These are phyloP conservation scores for Scomberomorus guttatus DNA, from an alignment of 2,797 vertebrate species.

Conservation along the genomic window DNA sequence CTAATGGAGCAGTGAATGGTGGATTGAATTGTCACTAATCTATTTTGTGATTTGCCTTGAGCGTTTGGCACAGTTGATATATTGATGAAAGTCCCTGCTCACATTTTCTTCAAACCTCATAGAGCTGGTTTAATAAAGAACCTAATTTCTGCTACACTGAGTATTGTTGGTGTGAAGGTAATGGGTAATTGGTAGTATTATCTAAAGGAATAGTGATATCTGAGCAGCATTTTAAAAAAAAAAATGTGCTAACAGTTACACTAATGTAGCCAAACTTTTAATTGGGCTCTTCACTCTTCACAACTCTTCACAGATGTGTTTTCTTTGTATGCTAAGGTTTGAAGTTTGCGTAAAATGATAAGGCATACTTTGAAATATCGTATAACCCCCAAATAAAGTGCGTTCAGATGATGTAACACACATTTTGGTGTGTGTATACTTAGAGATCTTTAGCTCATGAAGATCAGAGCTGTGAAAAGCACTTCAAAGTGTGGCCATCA, in stretches of 20 bases:
- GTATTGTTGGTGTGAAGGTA: constrained; percentile 40
- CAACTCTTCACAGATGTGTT: constrained; percentile 1
- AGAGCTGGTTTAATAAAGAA: constrained; percentile 48
- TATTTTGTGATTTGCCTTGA: constrained; percentile 67
- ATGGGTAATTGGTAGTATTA: constrained; percentile 33
- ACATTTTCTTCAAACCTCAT: constrained; percentile 48
- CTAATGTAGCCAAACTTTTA: constrained; percentile 20
- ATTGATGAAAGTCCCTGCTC: constrained; percentile 58
- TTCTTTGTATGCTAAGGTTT: constrained; percentile 1
- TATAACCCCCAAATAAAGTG: not conserved
- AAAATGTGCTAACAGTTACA: constrained; percentile 6
- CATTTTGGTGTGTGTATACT: not conserved
- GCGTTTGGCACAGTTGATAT: constrained; percentile 49
- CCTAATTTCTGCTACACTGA: constrained; percentile 30
- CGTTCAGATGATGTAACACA: not conserved
- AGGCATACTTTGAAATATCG: not conserved
- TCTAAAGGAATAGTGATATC: constrained; percentile 26
- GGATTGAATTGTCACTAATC: constrained; percentile 63
- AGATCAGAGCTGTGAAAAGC: not conserved
- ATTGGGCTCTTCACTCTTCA: too few species aligned
- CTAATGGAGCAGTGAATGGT: constrained; percentile 49
- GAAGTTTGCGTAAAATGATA: not conserved
- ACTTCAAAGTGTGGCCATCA: not conserved
- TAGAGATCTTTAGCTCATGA: not conserved
- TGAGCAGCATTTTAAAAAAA: constrained; percentile 18